Base-by-base conservation (phyloP, 2,888 invertebrate genomes). In the Auanema freiburgensis region DNA sequence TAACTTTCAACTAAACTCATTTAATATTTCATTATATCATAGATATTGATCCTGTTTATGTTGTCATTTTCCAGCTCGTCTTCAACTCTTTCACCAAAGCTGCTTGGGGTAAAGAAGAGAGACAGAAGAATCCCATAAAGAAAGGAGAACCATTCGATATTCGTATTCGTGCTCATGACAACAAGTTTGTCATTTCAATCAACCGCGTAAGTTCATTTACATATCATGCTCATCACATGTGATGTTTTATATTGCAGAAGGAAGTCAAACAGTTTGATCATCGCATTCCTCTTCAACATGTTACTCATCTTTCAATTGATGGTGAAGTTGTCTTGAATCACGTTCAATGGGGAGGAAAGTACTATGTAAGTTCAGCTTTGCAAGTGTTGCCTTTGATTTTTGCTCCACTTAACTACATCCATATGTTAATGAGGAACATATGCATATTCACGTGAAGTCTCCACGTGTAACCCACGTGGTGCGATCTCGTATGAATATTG, bases 81-180 rank as follows among this genome's bases (percentile, higher is more conserved):
- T 74, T 73, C 71, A 77, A 77, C 66, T 65, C 77, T 18, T 75
- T 69, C 71, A 70, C 74, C 53, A 73, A 77, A 54, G 74, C 72
- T 52, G 74, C 72, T 11, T 79, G 78, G 78, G 79, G 78, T 46
- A 78, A 78, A 57, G 79, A 79, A 61, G 76, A 77, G 63, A 66
- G 72, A n/a, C 70, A 77, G 60, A 78, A 77, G 71, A 69, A 73
- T 16, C 75, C 74, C 25, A 68, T 79, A 66, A 79, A 80, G 71
- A 77, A 78, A 68, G 76, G 76, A n/a, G 78, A 79, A 23, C 43
- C 57, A 16, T 76, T 79, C 66, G 79, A 79, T 63, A 67, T 78
- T 58, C 75, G 79, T 56, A 76, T 79, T 51, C 75, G 79, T n/a
- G 76, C 75, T 41, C 79, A 79, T 63, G 79, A 77, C 61, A 50